Base-by-base conservation (phyloP, 2,113 vertebrate species). In the Psephotus haematonotus region DNA sequence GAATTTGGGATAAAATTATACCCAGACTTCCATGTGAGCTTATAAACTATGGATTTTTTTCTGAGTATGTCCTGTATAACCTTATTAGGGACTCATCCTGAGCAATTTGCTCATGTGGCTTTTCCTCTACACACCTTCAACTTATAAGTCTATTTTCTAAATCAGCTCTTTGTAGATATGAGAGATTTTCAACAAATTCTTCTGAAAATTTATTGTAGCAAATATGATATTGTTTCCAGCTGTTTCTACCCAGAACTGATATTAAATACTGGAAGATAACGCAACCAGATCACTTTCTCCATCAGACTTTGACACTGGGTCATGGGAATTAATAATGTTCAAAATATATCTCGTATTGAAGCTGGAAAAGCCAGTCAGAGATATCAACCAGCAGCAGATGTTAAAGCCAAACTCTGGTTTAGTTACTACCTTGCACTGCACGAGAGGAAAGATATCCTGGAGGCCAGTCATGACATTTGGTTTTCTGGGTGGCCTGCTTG, bases 351-450 rank as follows among this genome's bases (percentile, higher is more conserved):
- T 96, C 88, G 88, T 75, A 92, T 82, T 87, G 83, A 82, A 95
- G 82, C 43, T 95, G 86, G 65, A 92, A 90, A 91, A 93, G 39
- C 70, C 64, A 72, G 63, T 78, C 52, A 62, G 65, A 86, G 63
- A 69, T 67, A 76, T 60, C 92, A 97, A 94, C 82, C 84, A 94
- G 93, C 92, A 96, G 94, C 96, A 97, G 96, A 96, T 97, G 95
- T 96, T 80, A 57, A 81, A 93, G 65, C 39, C 55, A 65, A 92
- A 65, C 65, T 95, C 93, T 95, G 92, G 88, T 88, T 80, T 91
- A 96, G 15, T 97, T 96, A 95, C 93, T 93, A 93, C 87, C 92
- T 93, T 88, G 77, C 88, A 39, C 76, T 81, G 23, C 62, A 87
- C 77, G 91, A 67, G 79, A 81, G 29, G 31, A 62, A 80, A 65